Conservation (phyloP, 2,113 vertebrate genomes). For the Lophura nycthemera region DNA sequence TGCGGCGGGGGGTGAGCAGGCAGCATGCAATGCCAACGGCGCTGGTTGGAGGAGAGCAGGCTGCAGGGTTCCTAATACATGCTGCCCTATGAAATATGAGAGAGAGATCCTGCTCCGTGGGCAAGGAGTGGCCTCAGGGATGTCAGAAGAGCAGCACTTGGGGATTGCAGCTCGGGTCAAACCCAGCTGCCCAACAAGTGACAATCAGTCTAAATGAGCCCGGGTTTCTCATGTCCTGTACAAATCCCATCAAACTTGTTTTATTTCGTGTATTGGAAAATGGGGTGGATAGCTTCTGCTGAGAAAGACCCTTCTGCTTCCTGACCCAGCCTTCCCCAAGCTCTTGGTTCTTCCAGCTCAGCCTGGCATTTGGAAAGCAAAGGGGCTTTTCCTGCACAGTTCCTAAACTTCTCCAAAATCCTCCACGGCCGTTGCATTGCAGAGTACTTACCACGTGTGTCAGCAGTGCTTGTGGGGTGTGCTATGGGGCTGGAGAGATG, state of each 20-base stretch:
- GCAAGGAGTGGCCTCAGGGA: not conserved
- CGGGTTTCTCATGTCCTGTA: not conserved
- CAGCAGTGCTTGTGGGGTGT: not conserved
- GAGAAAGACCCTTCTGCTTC: not conserved
- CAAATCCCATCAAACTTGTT: slow-evolving; percentile 31
- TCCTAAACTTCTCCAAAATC: not conserved
- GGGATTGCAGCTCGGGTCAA: not conserved
- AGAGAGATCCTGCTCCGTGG: not conserved
- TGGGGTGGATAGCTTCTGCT: not conserved
- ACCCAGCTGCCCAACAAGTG: slow-evolving; percentile 38
- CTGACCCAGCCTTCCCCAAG: not conserved
- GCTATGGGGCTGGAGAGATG: not conserved
- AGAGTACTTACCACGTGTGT: too few relatives aligned
- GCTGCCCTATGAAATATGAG: accelerated
- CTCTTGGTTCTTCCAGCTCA: not conserved
- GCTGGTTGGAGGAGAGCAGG: accelerated
- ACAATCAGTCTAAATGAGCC: slow-evolving; percentile 53
- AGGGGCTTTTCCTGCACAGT: not conserved
- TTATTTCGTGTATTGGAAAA: not conserved
- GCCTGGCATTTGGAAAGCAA: not conserved
- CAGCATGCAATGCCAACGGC: accelerated
- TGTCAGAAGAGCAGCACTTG: not conserved
- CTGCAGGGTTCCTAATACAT: accelerated
- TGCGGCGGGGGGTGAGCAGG: not conserved
- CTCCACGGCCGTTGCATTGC: accelerated